Conservation (phyloP, 2,797 vertebrate genomes). For the Rhyacichthys aspro region DNA sequence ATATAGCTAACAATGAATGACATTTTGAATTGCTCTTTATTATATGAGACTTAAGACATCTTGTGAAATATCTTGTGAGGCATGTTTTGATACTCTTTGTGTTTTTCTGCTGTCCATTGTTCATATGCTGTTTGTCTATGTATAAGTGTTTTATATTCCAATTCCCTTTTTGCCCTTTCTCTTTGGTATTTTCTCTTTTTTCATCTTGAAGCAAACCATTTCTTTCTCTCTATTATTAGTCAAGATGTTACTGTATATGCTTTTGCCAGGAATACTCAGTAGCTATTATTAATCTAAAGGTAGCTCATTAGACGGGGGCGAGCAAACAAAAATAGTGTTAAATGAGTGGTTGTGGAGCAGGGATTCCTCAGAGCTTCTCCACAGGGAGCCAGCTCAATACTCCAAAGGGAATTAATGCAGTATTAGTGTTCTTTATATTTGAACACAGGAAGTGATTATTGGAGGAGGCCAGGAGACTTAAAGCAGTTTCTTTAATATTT, state of each 20-base stretch:
- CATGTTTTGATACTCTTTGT: too few species aligned
- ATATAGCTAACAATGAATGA: neutral
- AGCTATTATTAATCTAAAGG: constrained; percentile 21
- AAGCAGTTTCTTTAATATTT: neutral
- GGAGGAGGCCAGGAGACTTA: constrained; percentile 6
- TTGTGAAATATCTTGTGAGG: too few species aligned
- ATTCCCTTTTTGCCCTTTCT: too few species aligned
- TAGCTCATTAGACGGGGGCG: constrained; percentile 7
- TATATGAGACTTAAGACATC: too few species aligned
- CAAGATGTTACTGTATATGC: neutral
- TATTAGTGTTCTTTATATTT: constrained; percentile 33
- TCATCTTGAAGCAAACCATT: neutral
- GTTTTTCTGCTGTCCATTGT: too few species aligned
- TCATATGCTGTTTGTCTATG: too few species aligned
- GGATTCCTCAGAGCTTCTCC: constrained; percentile 3
- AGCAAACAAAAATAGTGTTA: constrained; percentile 1
- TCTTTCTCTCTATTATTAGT: neutral
- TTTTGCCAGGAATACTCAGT: constrained; percentile 3
- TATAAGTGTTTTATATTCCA: too few species aligned
- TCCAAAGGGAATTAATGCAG: constrained; percentile 28
- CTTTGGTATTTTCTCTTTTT: neutral
- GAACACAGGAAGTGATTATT: constrained; percentile 9
- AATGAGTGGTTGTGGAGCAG: constrained; percentile 14
- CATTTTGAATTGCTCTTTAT: neutral
- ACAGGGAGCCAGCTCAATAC: constrained; percentile 9